Evolutionary conservation across 2,113 vertebrate species (phyloP).

Genomic region (Platichthys flesus): DNA sequence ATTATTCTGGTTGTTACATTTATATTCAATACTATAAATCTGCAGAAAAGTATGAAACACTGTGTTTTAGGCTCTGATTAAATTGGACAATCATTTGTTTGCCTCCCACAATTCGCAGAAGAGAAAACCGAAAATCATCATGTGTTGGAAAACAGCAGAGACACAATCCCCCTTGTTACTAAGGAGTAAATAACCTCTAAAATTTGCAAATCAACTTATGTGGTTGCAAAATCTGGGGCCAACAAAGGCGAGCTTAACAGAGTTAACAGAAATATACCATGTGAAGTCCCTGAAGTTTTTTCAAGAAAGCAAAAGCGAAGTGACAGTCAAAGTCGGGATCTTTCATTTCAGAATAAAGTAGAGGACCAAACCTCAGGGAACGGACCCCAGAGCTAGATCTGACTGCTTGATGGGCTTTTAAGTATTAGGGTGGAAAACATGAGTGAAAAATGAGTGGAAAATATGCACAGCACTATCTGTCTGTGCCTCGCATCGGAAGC

Average conservation of each 20-base stretch:
- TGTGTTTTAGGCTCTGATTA: neutral
- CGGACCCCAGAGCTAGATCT: slow-evolving; percentile 35
- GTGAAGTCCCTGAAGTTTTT: slow-evolving; percentile 56
- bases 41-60: neutral
- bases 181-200: slow-evolving; percentile 15
- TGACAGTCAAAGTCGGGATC: slow-evolving; percentile 54
- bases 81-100: neutral
- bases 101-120: neutral
- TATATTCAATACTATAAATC: neutral
- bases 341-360: slow-evolving; percentile 44
- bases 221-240: slow-evolving; percentile 24
- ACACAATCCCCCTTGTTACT: neutral
- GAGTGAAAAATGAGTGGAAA: slow-evolving; percentile 67
- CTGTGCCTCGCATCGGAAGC: slow-evolving; percentile 44
- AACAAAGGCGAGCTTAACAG: slow-evolving; percentile 36
- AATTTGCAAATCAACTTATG: slow-evolving; percentile 39
- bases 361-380: slow-evolving; percentile 32
- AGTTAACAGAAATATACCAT: slow-evolving; percentile 45
- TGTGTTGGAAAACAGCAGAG: neutral
- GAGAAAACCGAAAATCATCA: neutral
- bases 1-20: neutral
- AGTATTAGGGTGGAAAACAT: slow-evolving; percentile 63
- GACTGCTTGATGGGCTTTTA: slow-evolving; percentile 52
- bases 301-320: slow-evolving; percentile 52
- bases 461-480: slow-evolving; percentile 66